Evolutionary conservation across 2,113 vertebrate species (phyloP).

Genomic region (Bubo blakistoni): DNA sequence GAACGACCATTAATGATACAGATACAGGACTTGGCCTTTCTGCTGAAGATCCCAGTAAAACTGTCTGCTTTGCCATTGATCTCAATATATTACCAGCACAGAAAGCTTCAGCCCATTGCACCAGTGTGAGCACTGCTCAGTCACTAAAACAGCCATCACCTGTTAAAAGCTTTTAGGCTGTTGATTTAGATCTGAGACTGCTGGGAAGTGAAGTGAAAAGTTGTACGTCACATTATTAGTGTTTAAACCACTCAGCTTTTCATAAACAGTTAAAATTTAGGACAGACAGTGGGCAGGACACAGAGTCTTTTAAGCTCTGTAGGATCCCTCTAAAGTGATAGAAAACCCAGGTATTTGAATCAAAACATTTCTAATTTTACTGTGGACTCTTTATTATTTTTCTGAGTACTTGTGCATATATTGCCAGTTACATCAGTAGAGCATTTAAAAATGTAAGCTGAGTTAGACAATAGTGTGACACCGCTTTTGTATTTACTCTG

Average conservation of each 20-base stretch:
- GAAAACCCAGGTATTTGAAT: background rate
- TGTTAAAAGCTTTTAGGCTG: slow-evolving; percentile 35
- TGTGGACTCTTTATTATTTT: background rate
- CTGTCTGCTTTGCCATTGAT: slow-evolving; percentile 17
- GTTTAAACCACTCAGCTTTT: background rate
- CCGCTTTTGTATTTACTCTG: background rate
- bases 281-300: background rate
- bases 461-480: background rate
- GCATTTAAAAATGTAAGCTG: background rate
- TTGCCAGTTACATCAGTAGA: background rate
- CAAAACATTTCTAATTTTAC: background rate
- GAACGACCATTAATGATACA: background rate
- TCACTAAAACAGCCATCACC: background rate
- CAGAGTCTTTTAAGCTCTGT: background rate
- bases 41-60: slow-evolving; percentile 20
- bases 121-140: background rate
- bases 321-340: background rate
- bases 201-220: slow-evolving; percentile 16
- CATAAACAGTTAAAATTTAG: background rate
- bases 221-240: background rate
- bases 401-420: background rate
- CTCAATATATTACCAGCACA: background rate
- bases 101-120: background rate
- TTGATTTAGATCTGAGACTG: slow-evolving; percentile 12
- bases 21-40: background rate